Percentiles rank a stretch among this genome's conserved stretches.
phyloP scores from a whole-genome alignment of 2,888 invertebrate species.

The Drosophila multiciliata region DNA sequence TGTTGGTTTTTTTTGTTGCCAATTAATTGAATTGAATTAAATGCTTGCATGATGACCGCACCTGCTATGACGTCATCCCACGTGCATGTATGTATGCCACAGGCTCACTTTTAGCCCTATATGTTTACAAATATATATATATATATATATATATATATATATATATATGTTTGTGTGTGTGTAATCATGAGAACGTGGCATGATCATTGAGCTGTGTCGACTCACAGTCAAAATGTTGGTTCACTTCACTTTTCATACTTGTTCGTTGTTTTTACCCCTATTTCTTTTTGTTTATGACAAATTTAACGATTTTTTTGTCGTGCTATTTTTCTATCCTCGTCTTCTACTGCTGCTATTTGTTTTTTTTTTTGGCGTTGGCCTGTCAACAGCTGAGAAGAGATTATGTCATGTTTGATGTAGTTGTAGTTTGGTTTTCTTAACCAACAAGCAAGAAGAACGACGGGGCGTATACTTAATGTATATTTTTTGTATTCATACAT shows the following conservation, averaged over 20 bases:
- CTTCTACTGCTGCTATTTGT: slow-evolving; percentile 14
- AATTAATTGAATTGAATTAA: slow-evolving; percentile 6
- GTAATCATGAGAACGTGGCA: slow-evolving; percentile 54
- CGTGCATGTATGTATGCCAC: slow-evolving; percentile 27
- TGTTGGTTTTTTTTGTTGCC: not conserved
- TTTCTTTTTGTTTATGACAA: slow-evolving; percentile 47
- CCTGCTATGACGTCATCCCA: slow-evolving; percentile 58
- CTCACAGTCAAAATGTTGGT: slow-evolving; percentile 36
- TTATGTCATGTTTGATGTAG: slow-evolving; percentile 66
- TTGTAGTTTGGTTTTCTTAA: slow-evolving; percentile 36
- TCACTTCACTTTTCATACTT: slow-evolving; percentile 11
- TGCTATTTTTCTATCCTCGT: slow-evolving; percentile 20
- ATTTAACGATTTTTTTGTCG: slow-evolving; percentile 49
- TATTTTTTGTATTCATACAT: not conserved
- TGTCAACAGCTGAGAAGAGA: slow-evolving; percentile 52
- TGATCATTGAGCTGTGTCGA: slow-evolving; percentile 62
- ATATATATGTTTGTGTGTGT: slow-evolving; percentile 10
- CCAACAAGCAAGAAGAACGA: slow-evolving; percentile 6
- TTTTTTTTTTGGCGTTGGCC: slow-evolving; percentile 41
- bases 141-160: not conserved
- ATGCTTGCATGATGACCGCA: slow-evolving; percentile 57
- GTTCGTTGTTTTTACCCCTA: slow-evolving; percentile 1
- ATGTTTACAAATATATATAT: slow-evolving; percentile 16
- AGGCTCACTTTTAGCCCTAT: slow-evolving; percentile 50
- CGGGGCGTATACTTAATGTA: slow-evolving; percentile 13